Evolutionary conservation across 2,113 vertebrate species (phyloP), one percentile per base, ranked within the genome.

Genomic region (Hippocampus mohnikei): DNA sequence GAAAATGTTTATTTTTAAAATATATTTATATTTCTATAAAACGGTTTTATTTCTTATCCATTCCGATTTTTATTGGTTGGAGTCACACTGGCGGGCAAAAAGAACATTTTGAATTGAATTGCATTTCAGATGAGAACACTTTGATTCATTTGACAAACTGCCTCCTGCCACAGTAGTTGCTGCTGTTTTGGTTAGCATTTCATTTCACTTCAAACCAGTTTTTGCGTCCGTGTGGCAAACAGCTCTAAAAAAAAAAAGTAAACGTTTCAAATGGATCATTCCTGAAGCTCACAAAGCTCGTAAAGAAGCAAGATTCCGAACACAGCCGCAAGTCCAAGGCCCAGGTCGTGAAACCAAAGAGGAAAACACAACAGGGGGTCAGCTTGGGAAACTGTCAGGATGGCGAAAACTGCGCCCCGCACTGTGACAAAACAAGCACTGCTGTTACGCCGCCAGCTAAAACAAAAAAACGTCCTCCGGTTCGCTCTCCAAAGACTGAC

Each of bases 301-400:
- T 13, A 21, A 64, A 42, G 21, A 25, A 64, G n/a, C 62, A 64
- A 64, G 40, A 65, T 65, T 44, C 40, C 25, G 41, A 65, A 44
- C n/a, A 44, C 41, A 65, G 40, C 40, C 42, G n/a, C n/a, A 8
- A 65, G 62, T 65, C 62, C 21, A 15, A 25, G 41, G 33, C 41
- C 62, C 12, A 65, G 33, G 62, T 44, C n/a, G 6, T 65, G 40
- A 65, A 65, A 63, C 27, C 10, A 46, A 44, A 44, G 25, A 65
- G 23, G 62, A 65, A 15, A 65, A 44, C 62, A 44, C 62, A 65
- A 65, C 62, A 44, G 62, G 62, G n/a, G 40, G 41, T 0, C 11
- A 8, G 13, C 15, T 60, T 60, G 58, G 58, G 58, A 60, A 60
- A 60, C 27, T 60, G 58, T 33, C 18, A 20, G 58, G 58, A 60